These are phyloP conservation scores for Dioctria linearis DNA, from an alignment of 2,888 invertebrate species.

Conservation along the genomic window DNA sequence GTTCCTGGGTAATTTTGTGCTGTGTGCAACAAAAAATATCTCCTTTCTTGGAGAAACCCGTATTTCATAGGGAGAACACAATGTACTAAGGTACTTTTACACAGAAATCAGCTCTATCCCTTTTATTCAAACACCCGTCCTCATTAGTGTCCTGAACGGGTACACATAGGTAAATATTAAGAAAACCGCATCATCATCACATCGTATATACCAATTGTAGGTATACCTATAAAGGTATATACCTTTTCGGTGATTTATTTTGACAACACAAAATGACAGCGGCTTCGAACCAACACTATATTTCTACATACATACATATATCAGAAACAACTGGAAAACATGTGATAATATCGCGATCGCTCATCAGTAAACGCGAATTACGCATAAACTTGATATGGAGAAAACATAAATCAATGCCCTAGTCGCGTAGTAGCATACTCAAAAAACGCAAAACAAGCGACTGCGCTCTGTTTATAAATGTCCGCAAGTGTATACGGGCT, in stretches of 20 bases:
- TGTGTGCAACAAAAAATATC: no score
- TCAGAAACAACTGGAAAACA: conserved; percentile 34
- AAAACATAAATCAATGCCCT: conserved; percentile 58
- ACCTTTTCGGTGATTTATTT: conserved; percentile 9
- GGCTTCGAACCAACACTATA: conserved; percentile 10
- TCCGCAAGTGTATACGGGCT: conserved; percentile 56
- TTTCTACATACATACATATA: conserved; percentile 24
- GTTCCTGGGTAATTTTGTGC: no score
- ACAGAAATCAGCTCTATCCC: no score
- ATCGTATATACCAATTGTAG: no score
- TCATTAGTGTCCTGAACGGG: no score
- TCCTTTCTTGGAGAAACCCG: no score
- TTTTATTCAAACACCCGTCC: no score
- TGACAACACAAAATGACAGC: conserved; percentile 11
- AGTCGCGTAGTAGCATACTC: conserved; percentile 49
- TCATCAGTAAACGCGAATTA: conserved; percentile 55
- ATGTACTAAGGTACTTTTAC: no score
- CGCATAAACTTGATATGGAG: conserved; percentile 58
- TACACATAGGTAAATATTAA: no score
- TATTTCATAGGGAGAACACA: no score
- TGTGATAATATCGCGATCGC: conserved; percentile 49
- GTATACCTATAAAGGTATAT: neutral
- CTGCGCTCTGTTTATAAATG: conserved; percentile 54
- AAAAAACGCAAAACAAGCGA: conserved; percentile 52
- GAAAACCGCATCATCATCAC: no score